Conservation (phyloP, 1,140 invertebrate species). For the Chironomus tepperi region DNA sequence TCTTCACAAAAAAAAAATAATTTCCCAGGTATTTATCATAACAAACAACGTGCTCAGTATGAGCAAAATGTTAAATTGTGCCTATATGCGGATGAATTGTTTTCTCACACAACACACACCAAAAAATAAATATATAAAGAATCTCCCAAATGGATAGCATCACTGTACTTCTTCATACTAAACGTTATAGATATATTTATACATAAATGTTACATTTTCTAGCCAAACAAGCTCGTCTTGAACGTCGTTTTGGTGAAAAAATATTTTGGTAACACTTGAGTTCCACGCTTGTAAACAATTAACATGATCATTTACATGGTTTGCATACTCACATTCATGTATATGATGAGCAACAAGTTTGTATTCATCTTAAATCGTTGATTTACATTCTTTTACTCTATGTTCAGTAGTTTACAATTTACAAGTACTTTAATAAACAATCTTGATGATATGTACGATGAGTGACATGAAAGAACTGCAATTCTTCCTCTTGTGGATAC, state of each 20-base stretch:
- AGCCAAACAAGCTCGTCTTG: not conserved
- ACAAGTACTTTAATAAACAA: not conserved
- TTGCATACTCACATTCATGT: not conserved
- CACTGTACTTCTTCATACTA: no score
- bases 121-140: not conserved
- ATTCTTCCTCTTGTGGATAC: no score
- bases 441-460: not conserved
- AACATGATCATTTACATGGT: not conserved
- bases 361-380: no score
- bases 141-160: not conserved
- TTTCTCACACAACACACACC: not conserved
- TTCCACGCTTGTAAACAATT: slow-evolving; percentile 19
- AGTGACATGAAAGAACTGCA: not conserved
- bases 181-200: no score
- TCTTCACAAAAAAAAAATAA: no score
- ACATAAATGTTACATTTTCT: no score
- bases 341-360: no score
- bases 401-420: no score
- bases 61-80: not conserved
- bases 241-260: not conserved
- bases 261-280: slow-evolving; percentile 10
- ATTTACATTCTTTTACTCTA: not conserved
- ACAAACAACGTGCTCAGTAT: slow-evolving; percentile 6
- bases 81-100: not conserved
- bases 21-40: not conserved